phyloP scores from a whole-genome alignment of 2,888 invertebrate genomes.

The Agelastica alni region DNA sequence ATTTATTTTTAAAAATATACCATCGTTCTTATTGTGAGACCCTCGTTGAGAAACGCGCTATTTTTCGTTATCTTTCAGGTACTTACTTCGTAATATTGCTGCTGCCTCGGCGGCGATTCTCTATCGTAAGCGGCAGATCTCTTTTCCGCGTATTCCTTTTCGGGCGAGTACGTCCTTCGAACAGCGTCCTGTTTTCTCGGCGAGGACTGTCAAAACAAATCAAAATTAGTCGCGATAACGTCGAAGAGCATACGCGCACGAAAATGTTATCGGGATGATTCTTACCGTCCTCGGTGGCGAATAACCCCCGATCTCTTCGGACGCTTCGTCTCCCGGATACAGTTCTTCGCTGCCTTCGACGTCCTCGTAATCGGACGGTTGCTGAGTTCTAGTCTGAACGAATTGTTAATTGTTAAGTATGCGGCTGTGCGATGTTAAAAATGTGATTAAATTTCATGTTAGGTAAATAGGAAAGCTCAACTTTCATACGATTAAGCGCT shows the following conservation, averaged over 20 bases:
- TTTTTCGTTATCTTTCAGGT: too few relatives aligned
- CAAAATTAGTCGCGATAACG: too few relatives aligned
- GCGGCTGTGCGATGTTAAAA: too few relatives aligned
- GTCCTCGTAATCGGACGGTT: slow-evolving; percentile 47
- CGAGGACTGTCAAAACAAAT: slow-evolving; percentile 43
- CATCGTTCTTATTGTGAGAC: too few relatives aligned
- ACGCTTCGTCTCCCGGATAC: slow-evolving; percentile 49
- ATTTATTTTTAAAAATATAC: too few relatives aligned
- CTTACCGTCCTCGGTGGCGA: slow-evolving; percentile 53
- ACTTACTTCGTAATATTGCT: slow-evolving; percentile 54
- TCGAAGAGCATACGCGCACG: too few relatives aligned
- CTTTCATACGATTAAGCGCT: too few relatives aligned
- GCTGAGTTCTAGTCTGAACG: slow-evolving; percentile 37
- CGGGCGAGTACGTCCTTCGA: slow-evolving; percentile 48
- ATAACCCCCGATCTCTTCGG: slow-evolving; percentile 49
- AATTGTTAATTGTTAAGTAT: slow-evolving; percentile 36
- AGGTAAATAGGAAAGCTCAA: too few relatives aligned
- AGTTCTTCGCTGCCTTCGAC: slow-evolving; percentile 52
- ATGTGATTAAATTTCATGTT: too few relatives aligned
- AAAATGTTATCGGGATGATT: not conserved
- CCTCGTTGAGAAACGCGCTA: too few relatives aligned
- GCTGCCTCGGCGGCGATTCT: slow-evolving; percentile 47
- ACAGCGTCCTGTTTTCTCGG: slow-evolving; percentile 46
- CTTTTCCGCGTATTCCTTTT: slow-evolving; percentile 47
- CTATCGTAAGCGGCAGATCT: slow-evolving; percentile 52